Percentiles rank a stretch among this genome's conserved stretches.
Conservation (phyloP, 2,888 invertebrate species). For the Blastobasis adustella region DNA sequence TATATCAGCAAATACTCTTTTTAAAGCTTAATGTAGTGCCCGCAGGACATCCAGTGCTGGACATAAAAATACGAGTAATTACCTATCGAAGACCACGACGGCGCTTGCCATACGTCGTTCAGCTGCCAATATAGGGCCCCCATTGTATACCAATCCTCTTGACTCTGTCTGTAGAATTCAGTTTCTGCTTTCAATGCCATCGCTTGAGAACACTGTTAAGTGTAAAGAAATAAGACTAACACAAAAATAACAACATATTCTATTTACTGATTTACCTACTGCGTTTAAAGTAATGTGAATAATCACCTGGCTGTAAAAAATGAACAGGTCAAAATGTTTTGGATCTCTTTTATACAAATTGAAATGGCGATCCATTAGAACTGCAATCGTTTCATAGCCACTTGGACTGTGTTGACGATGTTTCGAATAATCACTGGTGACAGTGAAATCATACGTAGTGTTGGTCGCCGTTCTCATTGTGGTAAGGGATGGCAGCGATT, state of each 20-base stretch:
- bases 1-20: too few relatives aligned
- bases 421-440: constrained; percentile 76
- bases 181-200: constrained; percentile 90
- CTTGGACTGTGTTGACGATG: constrained; percentile 92
- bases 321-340: constrained; percentile 78
- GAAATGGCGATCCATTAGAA: constrained; percentile 79
- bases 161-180: constrained; percentile 84
- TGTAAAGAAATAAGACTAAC: too few relatives aligned
- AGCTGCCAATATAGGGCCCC: constrained; percentile 99
- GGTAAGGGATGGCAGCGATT: constrained; percentile 86
- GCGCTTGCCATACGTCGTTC: constrained; percentile 98
- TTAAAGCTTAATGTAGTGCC: too few relatives aligned
- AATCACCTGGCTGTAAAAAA: constrained; percentile 89
- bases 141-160: constrained; percentile 83
- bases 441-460: constrained; percentile 59
- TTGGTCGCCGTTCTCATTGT: constrained; percentile 78
- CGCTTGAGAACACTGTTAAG: constrained; percentile 86
- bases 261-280: too few relatives aligned
- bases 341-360: constrained; percentile 56
- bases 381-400: constrained; percentile 80
- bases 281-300: background rate
- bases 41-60: too few relatives aligned
- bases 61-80: constrained; percentile 1
- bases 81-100: constrained; percentile 95
- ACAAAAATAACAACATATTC: too few relatives aligned